phyloP scores from a whole-genome alignment of 1,140 invertebrate genomes.

The Drosophila suzukii region DNA sequence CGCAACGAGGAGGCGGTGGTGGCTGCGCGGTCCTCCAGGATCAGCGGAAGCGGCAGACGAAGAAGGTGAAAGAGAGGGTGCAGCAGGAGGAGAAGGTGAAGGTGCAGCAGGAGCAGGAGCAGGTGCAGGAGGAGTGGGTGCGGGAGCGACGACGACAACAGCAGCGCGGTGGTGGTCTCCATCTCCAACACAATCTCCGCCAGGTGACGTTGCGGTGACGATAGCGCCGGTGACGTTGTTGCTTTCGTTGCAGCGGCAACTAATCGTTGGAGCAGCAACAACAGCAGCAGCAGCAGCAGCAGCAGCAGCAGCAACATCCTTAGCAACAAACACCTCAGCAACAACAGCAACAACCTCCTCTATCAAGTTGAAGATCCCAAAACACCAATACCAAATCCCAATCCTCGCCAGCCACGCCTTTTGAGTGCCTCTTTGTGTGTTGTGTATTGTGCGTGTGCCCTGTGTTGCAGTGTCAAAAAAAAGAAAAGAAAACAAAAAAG shows the following conservation, averaged over 20 bases:
- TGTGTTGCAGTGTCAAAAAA: constrained; percentile 39
- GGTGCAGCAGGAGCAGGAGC: not conserved
- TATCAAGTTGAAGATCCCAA: not conserved
- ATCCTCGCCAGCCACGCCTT: constrained; percentile 38
- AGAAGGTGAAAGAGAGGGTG: not conserved
- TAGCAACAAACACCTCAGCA: constrained; percentile 24
- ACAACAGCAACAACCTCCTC: constrained; percentile 1
- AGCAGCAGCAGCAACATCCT: constrained; percentile 28
- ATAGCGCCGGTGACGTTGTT: constrained; percentile 54
- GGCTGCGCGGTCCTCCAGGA: constrained; percentile 61
- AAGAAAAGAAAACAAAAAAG: constrained; percentile 9
- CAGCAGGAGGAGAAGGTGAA: not conserved
- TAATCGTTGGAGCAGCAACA: constrained; percentile 4
- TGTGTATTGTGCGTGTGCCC: constrained; percentile 18
- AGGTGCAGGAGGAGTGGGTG: not conserved
- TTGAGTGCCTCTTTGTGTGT: constrained; percentile 37
- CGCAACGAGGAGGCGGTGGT: constrained; percentile 47
- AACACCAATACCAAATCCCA: constrained; percentile 14
- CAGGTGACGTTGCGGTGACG: constrained; percentile 55
- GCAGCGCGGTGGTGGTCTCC: constrained; percentile 21
- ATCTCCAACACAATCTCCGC: not conserved
- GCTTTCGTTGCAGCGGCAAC: constrained; percentile 14
- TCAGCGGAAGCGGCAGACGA: constrained; percentile 1
- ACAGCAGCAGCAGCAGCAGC: constrained; percentile 30
- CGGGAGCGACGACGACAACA: not conserved